These are phyloP conservation scores for Scomber japonicus DNA, from an alignment of 2,113 vertebrate species.

Conservation along the genomic window DNA sequence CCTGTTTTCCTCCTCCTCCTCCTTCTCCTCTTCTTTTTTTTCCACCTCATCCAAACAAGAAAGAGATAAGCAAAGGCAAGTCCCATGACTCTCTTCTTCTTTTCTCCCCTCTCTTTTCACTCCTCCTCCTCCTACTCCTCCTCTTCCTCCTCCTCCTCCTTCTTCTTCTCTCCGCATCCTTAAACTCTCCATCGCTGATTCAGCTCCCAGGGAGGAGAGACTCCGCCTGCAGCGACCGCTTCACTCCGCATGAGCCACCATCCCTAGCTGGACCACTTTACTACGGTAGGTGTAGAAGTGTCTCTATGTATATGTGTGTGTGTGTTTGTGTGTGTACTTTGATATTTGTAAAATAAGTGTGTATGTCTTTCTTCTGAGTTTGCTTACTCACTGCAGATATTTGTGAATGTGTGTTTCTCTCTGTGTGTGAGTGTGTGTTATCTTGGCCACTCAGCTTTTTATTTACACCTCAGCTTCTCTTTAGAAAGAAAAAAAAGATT, in stretches of 20 bases:
- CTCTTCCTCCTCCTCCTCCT: constrained; percentile 75
- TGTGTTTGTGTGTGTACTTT: constrained; percentile 43
- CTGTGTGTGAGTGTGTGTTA: constrained; percentile 34
- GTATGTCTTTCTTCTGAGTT: not conserved
- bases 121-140: constrained; percentile 64
- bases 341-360: constrained; percentile 26
- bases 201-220: constrained; percentile 91
- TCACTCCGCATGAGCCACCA: constrained; percentile 73
- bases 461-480: constrained; percentile 50
- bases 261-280: constrained; percentile 82
- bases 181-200: constrained; percentile 95
- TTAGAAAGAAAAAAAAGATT: not conserved
- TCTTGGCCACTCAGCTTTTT: constrained; percentile 7
- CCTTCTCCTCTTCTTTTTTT: constrained; percentile 32
- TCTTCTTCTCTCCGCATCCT: constrained; percentile 91
- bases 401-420: constrained; percentile 20
- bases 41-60: constrained; percentile 23
- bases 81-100: constrained; percentile 65
- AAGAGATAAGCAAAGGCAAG: constrained; percentile 51
- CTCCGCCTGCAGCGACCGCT: constrained; percentile 84
- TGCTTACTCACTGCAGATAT: constrained; percentile 13
- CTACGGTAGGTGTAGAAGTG: constrained; percentile 69
- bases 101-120: constrained; percentile 74
- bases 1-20: constrained; percentile 39
- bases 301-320: constrained; percentile 29